These are phyloP conservation scores for Frieseomelitta varia DNA, from an alignment of 1,140 invertebrate species.

Conservation along the genomic window DNA sequence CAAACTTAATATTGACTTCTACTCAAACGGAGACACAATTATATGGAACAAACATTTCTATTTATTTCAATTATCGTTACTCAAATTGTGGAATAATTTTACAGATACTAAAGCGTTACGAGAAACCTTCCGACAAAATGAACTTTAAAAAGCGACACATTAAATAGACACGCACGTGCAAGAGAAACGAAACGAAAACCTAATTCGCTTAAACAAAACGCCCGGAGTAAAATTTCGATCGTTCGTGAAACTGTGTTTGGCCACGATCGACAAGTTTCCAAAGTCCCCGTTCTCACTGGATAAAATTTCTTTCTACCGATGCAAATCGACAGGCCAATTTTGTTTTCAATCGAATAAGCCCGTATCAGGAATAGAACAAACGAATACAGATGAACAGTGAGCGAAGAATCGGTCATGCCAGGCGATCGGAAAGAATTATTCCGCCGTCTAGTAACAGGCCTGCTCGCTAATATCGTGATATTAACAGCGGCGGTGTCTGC, in stretches of 20 bases:
- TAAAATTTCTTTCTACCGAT: not conserved
- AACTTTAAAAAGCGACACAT: no score
- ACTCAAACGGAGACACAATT: no score
- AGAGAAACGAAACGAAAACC: not conserved
- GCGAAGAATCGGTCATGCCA: not conserved
- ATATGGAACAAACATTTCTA: no score
- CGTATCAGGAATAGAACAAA: no score
- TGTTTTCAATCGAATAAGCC: not conserved
- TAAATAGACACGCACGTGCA: no score
- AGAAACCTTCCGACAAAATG: no score
- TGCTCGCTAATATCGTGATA: constrained; percentile 20
- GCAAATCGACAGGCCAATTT: not conserved
- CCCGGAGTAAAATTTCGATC: not conserved
- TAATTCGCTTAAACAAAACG: not conserved
- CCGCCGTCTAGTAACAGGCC: not conserved
- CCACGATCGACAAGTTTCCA: not conserved
- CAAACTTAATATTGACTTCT: no score
- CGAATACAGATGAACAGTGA: not conserved
- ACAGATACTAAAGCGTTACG: no score
- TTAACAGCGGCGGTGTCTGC: constrained; percentile 24
- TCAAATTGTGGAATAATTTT: no score
- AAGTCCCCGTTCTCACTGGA: not conserved
- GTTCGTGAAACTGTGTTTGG: not conserved
- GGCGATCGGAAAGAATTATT: not conserved
- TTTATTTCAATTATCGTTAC: no score